Evolutionary conservation across 2,888 invertebrate species (phyloP), one percentile per base, ranked within the genome.

Genomic region (Drosophila diplacantha): DNA sequence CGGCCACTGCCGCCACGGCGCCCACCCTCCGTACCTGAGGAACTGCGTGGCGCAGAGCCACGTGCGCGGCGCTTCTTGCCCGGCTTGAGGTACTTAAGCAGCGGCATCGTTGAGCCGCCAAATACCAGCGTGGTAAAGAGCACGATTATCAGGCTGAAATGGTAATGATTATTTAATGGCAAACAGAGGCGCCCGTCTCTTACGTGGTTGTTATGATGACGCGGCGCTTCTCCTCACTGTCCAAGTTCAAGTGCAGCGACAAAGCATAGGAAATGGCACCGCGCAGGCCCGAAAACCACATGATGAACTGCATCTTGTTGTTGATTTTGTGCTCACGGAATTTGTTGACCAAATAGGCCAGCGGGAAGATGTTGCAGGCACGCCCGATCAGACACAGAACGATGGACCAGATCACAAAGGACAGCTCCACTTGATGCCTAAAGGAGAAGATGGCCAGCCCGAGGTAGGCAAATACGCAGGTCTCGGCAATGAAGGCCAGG

Each of bases 201-300:
- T 38, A 62, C 0, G 99, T 99, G 0, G 98, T 97, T 1, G 99
- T 99, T 59, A 99, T 97, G 58, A 99, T 95, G 22, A 99, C 97
- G 86, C 97, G 96, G 7, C 98, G 92, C 1, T 96, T 98, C 89
- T 98, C 97, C 86, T 96, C 95, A 51, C 85, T 88, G 51, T 95
- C 95, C 81, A 98, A 94, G 75, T 96, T 95, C 84, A 99, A 91
- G 90, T 99, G 98, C 54, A 99, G 91, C 0, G 98, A 97, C 20
- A 99, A 90, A 2, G 99, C 99, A 89, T 99, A 99, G 0, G 99
- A 98, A 87, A 99, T 98, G 9, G 99, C 99, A 35, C 99, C 99
- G 58, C 99, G 91, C 69, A 99, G 89, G 44, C 98, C 95, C 87
- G 97, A 97, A 87, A 98, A 98, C 98, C 98, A 99, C 98, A 99